Conservation (phyloP, 2,888 invertebrate species). For the Punctoribates punctum region DNA sequence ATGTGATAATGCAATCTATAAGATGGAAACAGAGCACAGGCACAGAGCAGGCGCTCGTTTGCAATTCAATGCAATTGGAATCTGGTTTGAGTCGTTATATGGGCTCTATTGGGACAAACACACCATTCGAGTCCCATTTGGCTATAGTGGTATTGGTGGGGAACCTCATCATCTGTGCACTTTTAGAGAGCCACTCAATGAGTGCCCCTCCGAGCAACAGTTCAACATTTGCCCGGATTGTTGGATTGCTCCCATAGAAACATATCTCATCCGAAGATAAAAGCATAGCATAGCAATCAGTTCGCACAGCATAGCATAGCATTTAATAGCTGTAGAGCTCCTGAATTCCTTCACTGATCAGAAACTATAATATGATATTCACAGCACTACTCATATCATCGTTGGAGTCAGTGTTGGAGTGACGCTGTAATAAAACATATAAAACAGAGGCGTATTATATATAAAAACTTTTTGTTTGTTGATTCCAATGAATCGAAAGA, state of each 20-base stretch:
- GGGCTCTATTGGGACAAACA: neutral
- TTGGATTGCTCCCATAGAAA: conserved; percentile 19
- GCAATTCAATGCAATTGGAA: neutral
- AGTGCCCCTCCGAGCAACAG: conserved; percentile 21
- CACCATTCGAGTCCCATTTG: neutral
- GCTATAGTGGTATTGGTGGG: conserved; percentile 23
- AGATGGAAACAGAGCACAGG: neutral
- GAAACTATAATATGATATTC: neutral
- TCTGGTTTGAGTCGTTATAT: neutral
- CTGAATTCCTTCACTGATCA: conserved; percentile 21
- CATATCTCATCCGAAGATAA: conserved; percentile 35
- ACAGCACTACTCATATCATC: conserved; percentile 32
- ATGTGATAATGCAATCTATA: conserved; percentile 28
- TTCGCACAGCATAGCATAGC: neutral
- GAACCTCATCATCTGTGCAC: conserved; percentile 22
- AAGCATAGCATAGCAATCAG: neutral
- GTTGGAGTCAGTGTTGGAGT: neutral
- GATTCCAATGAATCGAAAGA: conserved; percentile 33
- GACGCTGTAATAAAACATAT: conserved; percentile 13
- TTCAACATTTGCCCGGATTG: conserved; percentile 5
- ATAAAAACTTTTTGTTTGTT: conserved; percentile 18
- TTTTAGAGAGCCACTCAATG: conserved; percentile 1
- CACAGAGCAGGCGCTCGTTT: conserved; percentile 11
- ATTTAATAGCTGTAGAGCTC: neutral
- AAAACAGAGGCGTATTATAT: conserved; percentile 27